Evolutionary conservation across 1,140 invertebrate species (phyloP).

Genomic region (Lepidurus packardi): DNA sequence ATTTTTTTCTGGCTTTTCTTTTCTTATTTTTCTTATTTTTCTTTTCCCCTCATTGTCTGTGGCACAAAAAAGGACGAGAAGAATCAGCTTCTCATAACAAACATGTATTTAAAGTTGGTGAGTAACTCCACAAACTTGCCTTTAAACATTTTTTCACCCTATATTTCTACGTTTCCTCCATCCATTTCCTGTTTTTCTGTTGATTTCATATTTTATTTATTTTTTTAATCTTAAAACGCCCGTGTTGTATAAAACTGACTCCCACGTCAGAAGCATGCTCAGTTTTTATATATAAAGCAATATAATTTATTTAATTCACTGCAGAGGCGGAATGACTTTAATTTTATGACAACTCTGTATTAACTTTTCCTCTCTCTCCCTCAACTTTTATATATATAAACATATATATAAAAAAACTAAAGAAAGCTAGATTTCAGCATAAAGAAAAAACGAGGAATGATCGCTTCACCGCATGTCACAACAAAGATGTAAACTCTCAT

Average conservation of each 20-base stretch:
- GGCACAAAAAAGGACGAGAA: slow-evolving; percentile 70
- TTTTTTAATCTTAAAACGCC: background rate
- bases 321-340: background rate
- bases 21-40: slow-evolving; percentile 31
- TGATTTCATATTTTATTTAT: background rate
- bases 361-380: background rate
- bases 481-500: too few species aligned
- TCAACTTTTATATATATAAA: too few species aligned
- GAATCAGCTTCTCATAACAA: slow-evolving; percentile 85
- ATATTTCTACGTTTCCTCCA: background rate
- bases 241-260: background rate
- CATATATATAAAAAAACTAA: too few species aligned
- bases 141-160: background rate
- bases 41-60: slow-evolving; percentile 38
- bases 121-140: slow-evolving; percentile 45
- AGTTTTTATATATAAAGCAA: background rate
- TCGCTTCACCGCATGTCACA: too few species aligned
- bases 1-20: slow-evolving; percentile 33
- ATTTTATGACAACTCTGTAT: background rate
- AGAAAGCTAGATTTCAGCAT: too few species aligned
- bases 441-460: too few species aligned
- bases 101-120: slow-evolving; percentile 87
- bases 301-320: background rate
- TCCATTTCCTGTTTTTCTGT: background rate
- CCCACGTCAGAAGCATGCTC: background rate